A percentile compares a stretch with the other conserved stretches of the same genome.
Evolutionary conservation across 92 coral and sea anemone species (phyloP).

Genomic region (Umimayanthus chanpuru): DNA sequence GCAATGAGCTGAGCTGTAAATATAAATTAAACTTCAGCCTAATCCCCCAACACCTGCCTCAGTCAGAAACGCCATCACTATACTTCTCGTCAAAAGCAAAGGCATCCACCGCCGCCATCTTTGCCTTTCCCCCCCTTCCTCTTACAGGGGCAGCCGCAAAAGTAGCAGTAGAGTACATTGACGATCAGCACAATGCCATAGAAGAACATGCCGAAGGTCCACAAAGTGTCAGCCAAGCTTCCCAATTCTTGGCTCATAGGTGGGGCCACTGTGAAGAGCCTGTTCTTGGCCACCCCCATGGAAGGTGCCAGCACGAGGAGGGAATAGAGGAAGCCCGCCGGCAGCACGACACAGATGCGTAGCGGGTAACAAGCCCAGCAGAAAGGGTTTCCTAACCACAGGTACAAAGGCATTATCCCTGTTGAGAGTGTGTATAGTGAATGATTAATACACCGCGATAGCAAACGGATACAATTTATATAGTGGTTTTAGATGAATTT

Average conservation of each 20-base stretch:
- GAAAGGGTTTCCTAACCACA: slow-evolving; percentile 98
- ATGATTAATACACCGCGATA: background rate
- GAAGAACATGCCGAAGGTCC: slow-evolving; percentile 97
- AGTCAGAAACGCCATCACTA: background rate
- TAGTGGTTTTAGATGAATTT: too few relatives aligned
- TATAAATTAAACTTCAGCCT: background rate
- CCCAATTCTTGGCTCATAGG: slow-evolving; percentile 86
- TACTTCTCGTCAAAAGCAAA: slow-evolving; percentile 48
- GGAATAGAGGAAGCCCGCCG: slow-evolving; percentile 90
- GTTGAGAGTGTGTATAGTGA: background rate
- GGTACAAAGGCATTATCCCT: slow-evolving; percentile 95
- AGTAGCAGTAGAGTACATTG: slow-evolving; percentile 67
- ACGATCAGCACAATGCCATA: slow-evolving; percentile 85
- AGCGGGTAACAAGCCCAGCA: slow-evolving; percentile 97
- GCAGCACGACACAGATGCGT: slow-evolving; percentile 90
- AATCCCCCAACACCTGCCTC: background rate
- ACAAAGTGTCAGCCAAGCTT: slow-evolving; percentile 83
- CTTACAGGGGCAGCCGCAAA: slow-evolving; percentile 84
- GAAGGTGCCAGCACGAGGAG: slow-evolving; percentile 86
- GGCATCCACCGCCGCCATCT: slow-evolving; percentile 63
- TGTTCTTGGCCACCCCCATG: slow-evolving; percentile 91
- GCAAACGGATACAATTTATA: background rate
- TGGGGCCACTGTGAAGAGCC: slow-evolving; percentile 86
- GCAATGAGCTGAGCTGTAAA: background rate
- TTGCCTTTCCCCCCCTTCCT: slow-evolving; percentile 50